These are phyloP conservation scores for Athalia rosae DNA, from an alignment of 2,888 invertebrate genomes.

Conservation along the genomic window DNA sequence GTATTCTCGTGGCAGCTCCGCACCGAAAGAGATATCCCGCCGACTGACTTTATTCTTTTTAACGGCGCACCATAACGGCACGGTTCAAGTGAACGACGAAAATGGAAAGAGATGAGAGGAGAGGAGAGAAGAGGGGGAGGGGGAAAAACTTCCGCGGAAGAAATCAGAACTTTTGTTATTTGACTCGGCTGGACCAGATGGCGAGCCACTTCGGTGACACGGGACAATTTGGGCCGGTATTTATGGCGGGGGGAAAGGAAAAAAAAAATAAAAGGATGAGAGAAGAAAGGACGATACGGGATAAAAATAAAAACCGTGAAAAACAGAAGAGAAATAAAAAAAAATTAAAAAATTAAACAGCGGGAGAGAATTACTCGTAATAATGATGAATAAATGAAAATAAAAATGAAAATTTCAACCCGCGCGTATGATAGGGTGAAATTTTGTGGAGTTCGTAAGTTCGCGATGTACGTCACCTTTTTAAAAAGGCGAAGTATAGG, in stretches of 20 bases:
- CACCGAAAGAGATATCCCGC: neutral
- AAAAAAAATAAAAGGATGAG: neutral
- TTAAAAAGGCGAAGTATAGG: slow-evolving; percentile 5
- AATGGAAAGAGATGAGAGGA: neutral
- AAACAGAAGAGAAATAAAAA: neutral
- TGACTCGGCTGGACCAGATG: slow-evolving; percentile 39
- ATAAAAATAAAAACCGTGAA: neutral
- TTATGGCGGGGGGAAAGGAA: slow-evolving; percentile 1
- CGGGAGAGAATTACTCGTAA: neutral
- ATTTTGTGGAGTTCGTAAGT: neutral
- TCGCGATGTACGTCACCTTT: neutral
- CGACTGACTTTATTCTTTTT: slow-evolving; percentile 29
- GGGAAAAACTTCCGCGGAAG: slow-evolving; percentile 20
- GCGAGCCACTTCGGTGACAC: slow-evolving; percentile 29
- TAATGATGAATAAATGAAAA: neutral
- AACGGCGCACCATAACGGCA: slow-evolving; percentile 12
- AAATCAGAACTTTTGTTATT: slow-evolving; percentile 41
- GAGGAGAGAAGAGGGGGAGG: neutral
- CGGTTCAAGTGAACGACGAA: too few relatives aligned
- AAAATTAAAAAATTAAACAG: neutral
- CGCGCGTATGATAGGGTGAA: neutral
- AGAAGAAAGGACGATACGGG: neutral
- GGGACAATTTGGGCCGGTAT: slow-evolving; percentile 29
- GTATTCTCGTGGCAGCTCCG: neutral
- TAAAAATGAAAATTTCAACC: slow-evolving; percentile 12